phyloP scores from a whole-genome alignment of 2,113 vertebrate species.

The Alexandromys fortis region DNA sequence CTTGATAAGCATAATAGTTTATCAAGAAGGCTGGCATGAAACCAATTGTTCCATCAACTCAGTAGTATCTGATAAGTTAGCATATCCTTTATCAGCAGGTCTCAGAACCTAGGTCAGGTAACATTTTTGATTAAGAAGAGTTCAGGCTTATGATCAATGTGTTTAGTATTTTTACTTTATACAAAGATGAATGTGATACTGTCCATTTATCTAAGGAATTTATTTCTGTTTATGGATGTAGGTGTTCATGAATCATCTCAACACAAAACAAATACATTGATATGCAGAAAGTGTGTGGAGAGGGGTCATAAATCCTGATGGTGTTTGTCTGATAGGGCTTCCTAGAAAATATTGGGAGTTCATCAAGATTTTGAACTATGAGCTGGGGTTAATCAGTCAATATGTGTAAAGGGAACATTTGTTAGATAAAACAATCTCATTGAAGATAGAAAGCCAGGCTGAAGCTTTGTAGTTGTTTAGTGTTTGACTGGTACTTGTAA shows the following conservation, averaged over 20 bases:
- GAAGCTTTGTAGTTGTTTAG: neutral
- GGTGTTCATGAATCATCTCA: slow-evolving; percentile 28
- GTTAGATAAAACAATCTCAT: neutral
- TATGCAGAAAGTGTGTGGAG: slow-evolving; percentile 6
- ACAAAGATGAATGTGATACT: slow-evolving; percentile 16
- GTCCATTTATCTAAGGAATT: neutral
- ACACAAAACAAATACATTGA: neutral
- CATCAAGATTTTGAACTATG: slow-evolving; percentile 14
- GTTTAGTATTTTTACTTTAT: slow-evolving; percentile 20
- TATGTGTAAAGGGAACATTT: neutral
- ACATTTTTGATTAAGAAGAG: neutral
- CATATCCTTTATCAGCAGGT: neutral
- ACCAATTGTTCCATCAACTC: neutral
- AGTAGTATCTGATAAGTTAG: neutral
- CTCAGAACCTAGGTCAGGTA: neutral
- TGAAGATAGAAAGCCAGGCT: neutral
- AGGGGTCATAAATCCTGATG: neutral
- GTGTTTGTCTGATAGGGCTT: neutral
- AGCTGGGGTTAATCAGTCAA: slow-evolving; percentile 15
- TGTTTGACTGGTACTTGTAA: neutral
- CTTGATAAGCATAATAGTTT: slow-evolving; percentile 33
- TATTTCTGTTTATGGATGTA: slow-evolving; percentile 5
- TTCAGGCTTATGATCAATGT: neutral
- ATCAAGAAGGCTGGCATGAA: slow-evolving; percentile 37
- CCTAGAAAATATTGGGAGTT: neutral